Evolutionary conservation across 2,797 vertebrate species (phyloP), one percentile per base, ranked within the genome.

Genomic region (Toxotes lorentzi): DNA sequence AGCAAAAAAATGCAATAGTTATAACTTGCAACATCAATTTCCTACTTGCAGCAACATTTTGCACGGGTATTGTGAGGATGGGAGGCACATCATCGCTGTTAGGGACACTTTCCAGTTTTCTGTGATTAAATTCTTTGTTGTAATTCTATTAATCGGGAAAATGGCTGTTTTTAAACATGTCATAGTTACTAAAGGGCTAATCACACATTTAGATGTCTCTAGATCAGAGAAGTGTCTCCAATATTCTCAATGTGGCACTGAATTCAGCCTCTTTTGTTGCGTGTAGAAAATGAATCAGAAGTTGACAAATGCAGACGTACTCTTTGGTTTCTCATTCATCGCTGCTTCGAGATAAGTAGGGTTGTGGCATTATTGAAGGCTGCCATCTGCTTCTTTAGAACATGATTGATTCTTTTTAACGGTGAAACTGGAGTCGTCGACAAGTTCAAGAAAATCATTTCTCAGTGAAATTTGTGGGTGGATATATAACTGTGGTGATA

Each of bases 341-440:
- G 7, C 41, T 57, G n/a, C 68, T 54, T 50, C 16, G 54, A 47
- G 17, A 72, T 76, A 41, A 79, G 43, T 24, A 48, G 21, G 56
- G 53, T 59, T 61, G 54, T 69, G 74, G 45, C 65, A 40, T 84
- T 63, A 58, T 77, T 79, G 54, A 78, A 83, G 38, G 38, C 40
- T 54, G 35, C 64, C 54, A 73, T 58, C 60, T 76, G 34, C 40
- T 70, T 76, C 71, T 59, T 60, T n/a, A 23, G 53, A 70, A 56
- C 23, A 43, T 17, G 50, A 70, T 50, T 65, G 58, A 78, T 74
- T 68, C 30, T 50, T 66, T 76, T 84, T 38, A 73, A 80, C 57
- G 62, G 19, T 48, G 30, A 70, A 74, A 73, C 35, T 2, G 19
- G 64, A 63, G 63, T 60, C 13, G 41, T 63, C 4, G 21, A 61